Evolutionary conservation across 2,888 invertebrate genomes (phyloP).

Genomic region (Thysanoteuthis rhombus): DNA sequence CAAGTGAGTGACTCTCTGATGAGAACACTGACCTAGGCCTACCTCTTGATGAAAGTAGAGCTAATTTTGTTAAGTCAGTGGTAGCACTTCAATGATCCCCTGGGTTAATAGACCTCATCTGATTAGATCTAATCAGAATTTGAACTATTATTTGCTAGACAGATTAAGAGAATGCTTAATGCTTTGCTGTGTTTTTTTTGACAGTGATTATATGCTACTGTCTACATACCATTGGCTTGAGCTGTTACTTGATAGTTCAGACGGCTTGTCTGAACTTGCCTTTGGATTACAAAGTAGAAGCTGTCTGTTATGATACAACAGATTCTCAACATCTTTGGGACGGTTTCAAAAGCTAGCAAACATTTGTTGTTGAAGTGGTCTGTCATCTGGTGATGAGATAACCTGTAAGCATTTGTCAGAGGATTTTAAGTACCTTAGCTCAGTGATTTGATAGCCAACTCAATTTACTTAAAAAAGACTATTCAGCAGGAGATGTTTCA

Average conservation of each 20-base stretch:
- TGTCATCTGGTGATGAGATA: neutral
- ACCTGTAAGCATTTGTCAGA: neutral
- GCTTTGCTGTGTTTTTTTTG: neutral
- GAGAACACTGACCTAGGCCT: too few species aligned
- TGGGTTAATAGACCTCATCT: neutral
- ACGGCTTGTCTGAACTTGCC: neutral
- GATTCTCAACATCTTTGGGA: neutral
- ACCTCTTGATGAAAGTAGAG: neutral
- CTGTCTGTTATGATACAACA: neutral
- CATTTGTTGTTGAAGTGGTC: neutral
- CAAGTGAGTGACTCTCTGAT: too few species aligned
- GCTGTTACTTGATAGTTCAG: neutral
- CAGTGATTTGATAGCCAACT: neutral
- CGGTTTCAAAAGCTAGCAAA: neutral
- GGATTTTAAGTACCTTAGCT: neutral
- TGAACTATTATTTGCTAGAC: neutral
- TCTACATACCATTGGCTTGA: neutral
- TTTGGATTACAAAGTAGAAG: neutral
- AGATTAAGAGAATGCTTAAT: neutral
- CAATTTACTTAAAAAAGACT: too few species aligned
- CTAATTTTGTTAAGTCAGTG: neutral
- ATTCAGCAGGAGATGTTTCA: too few species aligned
- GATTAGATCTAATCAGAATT: neutral
- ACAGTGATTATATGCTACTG: neutral
- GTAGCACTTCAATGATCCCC: neutral